phyloP scores from a whole-genome alignment of 2,797 vertebrate species.

The Parauchenoglanis ngamensis region DNA sequence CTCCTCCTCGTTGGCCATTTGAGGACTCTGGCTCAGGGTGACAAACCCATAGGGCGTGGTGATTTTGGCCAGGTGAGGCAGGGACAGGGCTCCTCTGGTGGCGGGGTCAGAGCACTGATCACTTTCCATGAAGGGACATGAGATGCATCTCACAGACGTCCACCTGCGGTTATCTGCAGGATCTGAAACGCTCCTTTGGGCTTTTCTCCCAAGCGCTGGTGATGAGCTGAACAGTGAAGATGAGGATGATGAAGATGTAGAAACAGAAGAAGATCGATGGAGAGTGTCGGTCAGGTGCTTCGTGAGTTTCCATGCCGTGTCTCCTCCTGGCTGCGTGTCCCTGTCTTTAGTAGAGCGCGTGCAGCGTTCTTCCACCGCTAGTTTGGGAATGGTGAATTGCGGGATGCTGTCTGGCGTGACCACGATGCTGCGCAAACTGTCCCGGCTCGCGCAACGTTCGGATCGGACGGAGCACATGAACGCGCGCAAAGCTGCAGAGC shows the following conservation, averaged over 20 bases:
- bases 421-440: constrained; percentile 66
- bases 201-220: constrained; percentile 49
- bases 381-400: constrained; percentile 76
- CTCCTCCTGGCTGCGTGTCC: constrained; percentile 46
- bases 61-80: constrained; percentile 80
- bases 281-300: constrained; percentile 33
- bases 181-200: constrained; percentile 64
- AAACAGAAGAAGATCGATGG: constrained; percentile 10
- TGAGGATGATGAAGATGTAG: constrained; percentile 45
- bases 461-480: constrained; percentile 56
- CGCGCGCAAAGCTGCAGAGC: constrained; percentile 64
- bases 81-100: constrained; percentile 76
- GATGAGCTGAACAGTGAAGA: constrained; percentile 12
- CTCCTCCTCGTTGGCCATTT: constrained; percentile 79
- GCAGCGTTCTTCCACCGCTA: constrained; percentile 39
- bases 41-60: constrained; percentile 80
- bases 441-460: constrained; percentile 65
- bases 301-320: background rate
- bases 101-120: constrained; percentile 73
- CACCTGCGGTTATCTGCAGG: constrained; percentile 51
- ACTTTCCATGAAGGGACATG: constrained; percentile 31
- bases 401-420: constrained; percentile 77
- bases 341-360: constrained; percentile 41
- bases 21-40: constrained; percentile 79
- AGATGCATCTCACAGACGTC: constrained; percentile 44